A percentile compares a stretch with the other conserved stretches of the same genome.
These are phyloP conservation scores for Rhynchotus rufescens DNA, from an alignment of 2,797 vertebrate genomes.

Conservation along the genomic window DNA sequence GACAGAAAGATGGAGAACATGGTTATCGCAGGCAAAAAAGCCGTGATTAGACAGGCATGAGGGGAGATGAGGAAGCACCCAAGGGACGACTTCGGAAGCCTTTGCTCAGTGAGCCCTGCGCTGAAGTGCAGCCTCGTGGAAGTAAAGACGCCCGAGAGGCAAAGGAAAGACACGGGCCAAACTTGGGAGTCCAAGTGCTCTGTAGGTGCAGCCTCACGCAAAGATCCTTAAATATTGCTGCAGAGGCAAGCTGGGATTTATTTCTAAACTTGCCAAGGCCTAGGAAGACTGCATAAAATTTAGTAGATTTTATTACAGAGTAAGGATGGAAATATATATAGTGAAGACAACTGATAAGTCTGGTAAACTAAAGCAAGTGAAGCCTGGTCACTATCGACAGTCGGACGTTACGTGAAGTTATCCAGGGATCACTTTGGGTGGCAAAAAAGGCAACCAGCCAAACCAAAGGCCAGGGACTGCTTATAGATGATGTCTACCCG, in stretches of 20 bases:
- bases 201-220: neutral
- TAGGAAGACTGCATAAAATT: neutral
- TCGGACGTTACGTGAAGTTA: neutral
- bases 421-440: neutral
- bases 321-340: neutral
- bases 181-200: neutral
- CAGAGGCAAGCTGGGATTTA: neutral
- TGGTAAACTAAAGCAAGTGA: neutral
- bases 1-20: conserved; percentile 33
- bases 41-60: conserved; percentile 52
- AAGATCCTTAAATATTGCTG: neutral
- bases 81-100: conserved; percentile 36
- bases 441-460: neutral
- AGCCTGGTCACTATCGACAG: neutral
- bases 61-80: conserved; percentile 48
- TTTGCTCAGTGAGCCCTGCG: conserved; percentile 48
- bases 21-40: conserved; percentile 6
- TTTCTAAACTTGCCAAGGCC: neutral
- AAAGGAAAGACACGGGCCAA: neutral
- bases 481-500: neutral
- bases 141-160: conserved; percentile 53
- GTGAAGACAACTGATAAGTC: neutral
- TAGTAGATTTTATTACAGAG: neutral
- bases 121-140: conserved; percentile 60
- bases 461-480: neutral